phyloP scores from a whole-genome alignment of 2,797 vertebrate genomes.

The Darevskia mixta region DNA sequence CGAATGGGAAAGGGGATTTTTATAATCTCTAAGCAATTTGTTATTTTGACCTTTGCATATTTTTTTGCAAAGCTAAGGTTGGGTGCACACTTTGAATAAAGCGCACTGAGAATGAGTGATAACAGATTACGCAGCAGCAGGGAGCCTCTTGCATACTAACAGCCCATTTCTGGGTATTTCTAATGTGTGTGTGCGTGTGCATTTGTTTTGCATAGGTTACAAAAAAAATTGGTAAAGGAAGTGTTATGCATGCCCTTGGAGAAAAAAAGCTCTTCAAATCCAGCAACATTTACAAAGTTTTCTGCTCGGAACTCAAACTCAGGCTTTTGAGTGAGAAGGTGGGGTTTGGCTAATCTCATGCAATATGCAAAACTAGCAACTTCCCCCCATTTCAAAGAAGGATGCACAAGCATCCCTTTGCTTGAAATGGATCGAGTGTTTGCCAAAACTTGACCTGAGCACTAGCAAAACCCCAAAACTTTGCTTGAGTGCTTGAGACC shows the following conservation, averaged over 20 bases:
- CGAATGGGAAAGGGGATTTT: conserved; percentile 21
- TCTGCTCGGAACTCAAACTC: not conserved
- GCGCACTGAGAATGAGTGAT: not conserved
- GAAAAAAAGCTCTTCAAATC: not conserved
- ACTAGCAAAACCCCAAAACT: too few relatives aligned
- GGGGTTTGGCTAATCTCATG: not conserved
- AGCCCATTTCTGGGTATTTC: not conserved
- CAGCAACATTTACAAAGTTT: not conserved
- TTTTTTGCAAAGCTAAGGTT: conserved; percentile 32
- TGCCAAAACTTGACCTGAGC: not conserved
- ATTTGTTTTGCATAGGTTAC: not conserved
- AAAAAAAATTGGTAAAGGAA: not conserved
- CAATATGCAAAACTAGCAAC: not conserved
- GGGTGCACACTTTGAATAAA: conserved; percentile 22
- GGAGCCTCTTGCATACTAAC: not conserved
- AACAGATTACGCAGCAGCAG: not conserved
- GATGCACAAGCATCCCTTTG: not conserved
- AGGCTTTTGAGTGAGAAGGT: not conserved
- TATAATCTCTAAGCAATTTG: conserved; percentile 28
- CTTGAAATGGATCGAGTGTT: not conserved
- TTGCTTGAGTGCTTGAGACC: not conserved
- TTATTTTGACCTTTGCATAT: conserved; percentile 32
- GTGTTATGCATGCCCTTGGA: not conserved
- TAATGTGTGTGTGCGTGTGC: too few relatives aligned
- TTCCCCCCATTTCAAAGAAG: not conserved